Base-by-base conservation (phyloP, 2,113 vertebrate species). In the Macroglossus sobrinus region DNA sequence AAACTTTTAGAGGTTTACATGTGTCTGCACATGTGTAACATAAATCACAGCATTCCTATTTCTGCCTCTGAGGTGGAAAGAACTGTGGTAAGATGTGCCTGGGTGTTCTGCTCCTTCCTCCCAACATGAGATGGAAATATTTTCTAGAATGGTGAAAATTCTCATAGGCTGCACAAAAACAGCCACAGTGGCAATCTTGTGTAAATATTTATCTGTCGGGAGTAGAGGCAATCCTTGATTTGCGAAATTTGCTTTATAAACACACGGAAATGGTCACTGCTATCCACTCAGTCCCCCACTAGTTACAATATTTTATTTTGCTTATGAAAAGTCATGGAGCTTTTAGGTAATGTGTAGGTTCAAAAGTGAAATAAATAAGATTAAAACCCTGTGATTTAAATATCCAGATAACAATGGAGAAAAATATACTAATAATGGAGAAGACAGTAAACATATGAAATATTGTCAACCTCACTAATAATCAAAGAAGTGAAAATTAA, bases 171-270 rank as follows among this genome's bases (percentile, higher is more conserved):
- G 33, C n/a, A 45, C 45, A 61, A 30, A 68, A 33, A 33, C 28
- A 87, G 33, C 45, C 57, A 66, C 3, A 33, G 76, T 19, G 33
- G 45, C 84, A 40, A n/a, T 78, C 47, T 84, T 89, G 26, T 30
- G 7, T 40, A 66, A 35, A 45, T 28, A 0, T 75, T 0, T 30
- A 89, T 82, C 19, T 53, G 6, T 76, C 3, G 7, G 35, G 53
- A 94, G 53, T 43, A 61, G 33, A 63, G 15, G 64, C 12, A 16
- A 6, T 63, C n/a, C 66, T 84, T 16, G 15, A 26, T 55, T 94
- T 80, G 53, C 57, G 69, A 90, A 78, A 81, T 94, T 79, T 79
- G 30, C 22, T 96, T 92, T 86, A 75, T 76, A 79, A 86, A 53
- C 53, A 74, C 19, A 18, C 12, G 64, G n/a, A 84, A 91, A 50